Conservation (phyloP, 2,113 vertebrate genomes). For the Campylomormyrus tamandua region DNA sequence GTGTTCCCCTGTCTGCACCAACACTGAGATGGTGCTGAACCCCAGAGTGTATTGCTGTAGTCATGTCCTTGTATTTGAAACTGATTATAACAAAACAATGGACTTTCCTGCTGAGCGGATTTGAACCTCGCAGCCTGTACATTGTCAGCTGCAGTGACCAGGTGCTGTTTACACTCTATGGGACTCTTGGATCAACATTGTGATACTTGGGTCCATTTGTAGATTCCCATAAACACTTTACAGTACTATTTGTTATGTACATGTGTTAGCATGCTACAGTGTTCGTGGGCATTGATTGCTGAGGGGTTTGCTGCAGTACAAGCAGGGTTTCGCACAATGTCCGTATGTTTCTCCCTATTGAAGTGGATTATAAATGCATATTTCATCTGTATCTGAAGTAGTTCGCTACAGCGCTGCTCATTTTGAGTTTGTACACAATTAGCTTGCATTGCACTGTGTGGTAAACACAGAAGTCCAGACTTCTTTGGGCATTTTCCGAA, state of each 20-base stretch:
- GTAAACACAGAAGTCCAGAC: background rate
- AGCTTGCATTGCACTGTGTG: background rate
- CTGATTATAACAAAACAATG: conserved; percentile 29
- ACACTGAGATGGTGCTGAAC: conserved; percentile 37
- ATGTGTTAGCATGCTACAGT: conserved; percentile 43
- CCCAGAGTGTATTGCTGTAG: conserved; percentile 43
- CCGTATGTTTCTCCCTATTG: conserved; percentile 46
- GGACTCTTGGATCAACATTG: conserved; percentile 37
- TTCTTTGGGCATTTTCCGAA: background rate
- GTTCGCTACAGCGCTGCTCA: background rate
- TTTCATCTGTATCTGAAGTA: conserved; percentile 31
- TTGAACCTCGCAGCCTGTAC: conserved; percentile 29
- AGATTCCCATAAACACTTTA: conserved; percentile 54
- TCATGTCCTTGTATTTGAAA: conserved; percentile 37
- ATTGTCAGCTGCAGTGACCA: conserved; percentile 24
- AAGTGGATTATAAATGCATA: conserved; percentile 52
- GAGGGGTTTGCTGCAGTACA: conserved; percentile 35
- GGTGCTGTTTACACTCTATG: conserved; percentile 32
- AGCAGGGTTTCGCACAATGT: conserved; percentile 54
- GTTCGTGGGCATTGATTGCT: conserved; percentile 42
- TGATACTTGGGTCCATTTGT: conserved; percentile 45
- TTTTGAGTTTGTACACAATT: background rate
- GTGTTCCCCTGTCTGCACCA: conserved; percentile 34
- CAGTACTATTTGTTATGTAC: conserved; percentile 67
- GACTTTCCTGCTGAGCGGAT: conserved; percentile 37